phyloP scores from a whole-genome alignment of 1,140 invertebrate genomes.

The Drosophila suzukii region DNA sequence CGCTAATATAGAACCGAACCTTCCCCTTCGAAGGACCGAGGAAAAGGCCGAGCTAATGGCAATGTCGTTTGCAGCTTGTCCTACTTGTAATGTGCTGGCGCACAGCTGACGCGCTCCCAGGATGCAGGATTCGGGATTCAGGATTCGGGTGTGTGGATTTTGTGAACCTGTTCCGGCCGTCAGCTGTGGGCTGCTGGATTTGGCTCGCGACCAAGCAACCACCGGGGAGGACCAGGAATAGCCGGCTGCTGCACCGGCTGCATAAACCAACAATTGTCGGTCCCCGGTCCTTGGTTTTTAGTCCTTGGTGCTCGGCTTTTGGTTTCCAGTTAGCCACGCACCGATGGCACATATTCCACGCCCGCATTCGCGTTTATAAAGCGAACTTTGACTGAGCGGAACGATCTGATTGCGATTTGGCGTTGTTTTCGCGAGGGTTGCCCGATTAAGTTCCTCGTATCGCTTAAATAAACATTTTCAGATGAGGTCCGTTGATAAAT shows the following conservation, averaged over 20 bases:
- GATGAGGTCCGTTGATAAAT: constrained; percentile 66
- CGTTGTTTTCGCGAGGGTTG: constrained; percentile 41
- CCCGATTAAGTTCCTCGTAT: constrained; percentile 64
- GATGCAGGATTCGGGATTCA: constrained; percentile 33
- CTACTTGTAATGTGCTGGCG: constrained; percentile 82
- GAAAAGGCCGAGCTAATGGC: constrained; percentile 59
- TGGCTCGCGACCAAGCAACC: constrained; percentile 55
- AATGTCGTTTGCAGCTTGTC: constrained; percentile 80
- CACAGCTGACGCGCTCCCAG: constrained; percentile 79
- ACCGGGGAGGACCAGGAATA: constrained; percentile 53
- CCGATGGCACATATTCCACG: constrained; percentile 79
- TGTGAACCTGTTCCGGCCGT: constrained; percentile 68
- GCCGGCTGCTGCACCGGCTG: constrained; percentile 70
- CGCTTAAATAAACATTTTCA: constrained; percentile 70
- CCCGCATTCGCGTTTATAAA: constrained; percentile 75
- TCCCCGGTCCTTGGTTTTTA: constrained; percentile 27
- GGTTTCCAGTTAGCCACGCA: constrained; percentile 63
- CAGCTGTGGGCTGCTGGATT: constrained; percentile 56
- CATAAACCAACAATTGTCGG: constrained; percentile 83
- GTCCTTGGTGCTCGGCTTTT: constrained; percentile 17
- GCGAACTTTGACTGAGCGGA: constrained; percentile 70
- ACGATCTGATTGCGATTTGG: constrained; percentile 73
- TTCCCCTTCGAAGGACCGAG: constrained; percentile 15
- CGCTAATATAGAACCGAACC: constrained; percentile 64
- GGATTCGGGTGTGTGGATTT: constrained; percentile 56